A percentile compares a stretch with the other conserved stretches of the same genome.
phyloP scores from a whole-genome alignment of 2,113 vertebrate genomes.

The Rattus rattus region DNA sequence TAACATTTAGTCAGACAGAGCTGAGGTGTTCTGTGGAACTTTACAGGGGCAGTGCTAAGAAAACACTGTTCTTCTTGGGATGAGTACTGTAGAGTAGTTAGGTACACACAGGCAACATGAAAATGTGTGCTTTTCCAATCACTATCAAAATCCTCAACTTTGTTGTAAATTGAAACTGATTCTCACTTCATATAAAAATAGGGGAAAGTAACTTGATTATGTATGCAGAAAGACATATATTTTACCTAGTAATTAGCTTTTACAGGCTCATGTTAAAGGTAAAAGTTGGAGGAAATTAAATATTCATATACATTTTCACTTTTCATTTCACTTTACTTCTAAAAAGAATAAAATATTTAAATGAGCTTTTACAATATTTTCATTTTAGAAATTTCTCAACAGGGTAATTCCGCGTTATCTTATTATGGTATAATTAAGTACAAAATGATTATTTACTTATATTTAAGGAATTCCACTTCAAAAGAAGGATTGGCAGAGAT shows the following conservation, averaged over 20 bases:
- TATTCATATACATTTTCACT: background rate
- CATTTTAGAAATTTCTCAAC: background rate
- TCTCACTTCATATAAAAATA: background rate
- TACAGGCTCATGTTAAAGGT: background rate
- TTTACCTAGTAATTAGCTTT: background rate
- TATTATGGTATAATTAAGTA: background rate
- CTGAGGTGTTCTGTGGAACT: background rate
- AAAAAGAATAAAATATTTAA: background rate
- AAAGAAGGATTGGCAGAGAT: background rate
- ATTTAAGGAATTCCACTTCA: background rate
- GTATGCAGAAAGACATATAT: background rate
- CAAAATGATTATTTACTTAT: background rate
- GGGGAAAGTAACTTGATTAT: background rate
- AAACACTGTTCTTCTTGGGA: background rate
- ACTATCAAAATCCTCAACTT: background rate
- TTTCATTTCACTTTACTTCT: background rate
- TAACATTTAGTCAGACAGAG: background rate
- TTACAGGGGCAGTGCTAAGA: background rate
- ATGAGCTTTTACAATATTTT: slow-evolving; percentile 15
- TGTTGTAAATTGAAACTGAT: background rate
- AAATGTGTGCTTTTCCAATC: background rate
- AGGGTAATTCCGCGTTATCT: background rate
- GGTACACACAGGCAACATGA: background rate
- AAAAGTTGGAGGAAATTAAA: slow-evolving; percentile 6
- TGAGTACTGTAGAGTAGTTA: background rate